Conservation (phyloP, 2,888 invertebrate species). For the Brachyopa scutellaris region DNA sequence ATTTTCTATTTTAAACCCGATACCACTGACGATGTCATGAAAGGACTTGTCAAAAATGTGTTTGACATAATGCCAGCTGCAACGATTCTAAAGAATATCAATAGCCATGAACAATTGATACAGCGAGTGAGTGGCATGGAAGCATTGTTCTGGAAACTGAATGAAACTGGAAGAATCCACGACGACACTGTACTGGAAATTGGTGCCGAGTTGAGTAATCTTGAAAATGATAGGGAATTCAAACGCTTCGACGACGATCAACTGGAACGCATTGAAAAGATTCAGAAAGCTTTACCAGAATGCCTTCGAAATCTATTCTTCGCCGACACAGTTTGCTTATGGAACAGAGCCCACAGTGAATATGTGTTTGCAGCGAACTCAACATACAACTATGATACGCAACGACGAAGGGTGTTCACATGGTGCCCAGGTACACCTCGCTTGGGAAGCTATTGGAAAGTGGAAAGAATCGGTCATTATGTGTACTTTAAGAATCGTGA, state of each 20-base stretch:
- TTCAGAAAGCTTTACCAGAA: background rate
- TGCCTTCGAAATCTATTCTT: background rate
- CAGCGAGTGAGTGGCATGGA: background rate
- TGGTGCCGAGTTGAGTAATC: background rate
- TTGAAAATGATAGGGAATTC: background rate
- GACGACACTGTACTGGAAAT: background rate
- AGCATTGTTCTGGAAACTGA: background rate
- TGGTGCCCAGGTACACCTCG: background rate
- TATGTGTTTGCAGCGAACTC: background rate
- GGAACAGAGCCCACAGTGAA: background rate
- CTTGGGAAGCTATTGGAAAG: background rate
- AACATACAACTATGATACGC: background rate
- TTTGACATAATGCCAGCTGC: background rate
- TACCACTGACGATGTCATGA: background rate
- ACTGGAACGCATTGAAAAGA: background rate
- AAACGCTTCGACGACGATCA: background rate
- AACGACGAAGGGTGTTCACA: background rate
- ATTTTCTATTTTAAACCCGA: background rate
- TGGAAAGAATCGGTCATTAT: background rate
- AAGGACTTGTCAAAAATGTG: background rate
- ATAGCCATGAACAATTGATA: background rate
- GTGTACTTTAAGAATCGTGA: background rate
- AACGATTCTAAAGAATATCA: background rate
- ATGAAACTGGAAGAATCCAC: background rate
- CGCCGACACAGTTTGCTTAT: background rate